phyloP scores from a whole-genome alignment of 1,140 invertebrate species.

The Sitophilus oryzae region DNA sequence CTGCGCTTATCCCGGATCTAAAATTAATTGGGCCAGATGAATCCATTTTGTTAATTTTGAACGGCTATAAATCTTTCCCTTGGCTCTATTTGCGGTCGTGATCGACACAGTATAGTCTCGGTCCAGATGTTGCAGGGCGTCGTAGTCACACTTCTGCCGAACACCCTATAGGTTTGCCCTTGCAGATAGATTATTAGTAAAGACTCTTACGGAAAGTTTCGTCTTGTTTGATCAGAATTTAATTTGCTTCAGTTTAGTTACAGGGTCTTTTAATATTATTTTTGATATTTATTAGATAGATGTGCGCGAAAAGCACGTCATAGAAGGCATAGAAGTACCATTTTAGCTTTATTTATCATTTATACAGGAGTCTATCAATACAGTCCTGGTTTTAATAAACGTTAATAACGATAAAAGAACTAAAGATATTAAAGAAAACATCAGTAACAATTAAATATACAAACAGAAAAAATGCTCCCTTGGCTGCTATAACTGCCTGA shows the following conservation, averaged over 20 bases:
- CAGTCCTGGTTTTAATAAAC: too few relatives aligned
- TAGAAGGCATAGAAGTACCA: too few relatives aligned
- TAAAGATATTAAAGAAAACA: too few relatives aligned
- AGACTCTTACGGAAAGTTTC: not conserved
- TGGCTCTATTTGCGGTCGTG: constrained; percentile 25
- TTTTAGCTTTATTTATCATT: too few relatives aligned
- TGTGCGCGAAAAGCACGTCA: too few relatives aligned
- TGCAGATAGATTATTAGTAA: not conserved
- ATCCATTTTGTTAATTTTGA: constrained; percentile 34
- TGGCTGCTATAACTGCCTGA: too few relatives aligned
- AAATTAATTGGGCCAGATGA: constrained; percentile 38
- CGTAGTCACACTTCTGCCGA: constrained; percentile 19
- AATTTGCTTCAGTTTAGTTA: not conserved
- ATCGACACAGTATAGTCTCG: constrained; percentile 22
- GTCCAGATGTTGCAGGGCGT: constrained; percentile 25
- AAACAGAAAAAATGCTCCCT: too few relatives aligned
- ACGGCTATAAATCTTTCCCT: constrained; percentile 31
- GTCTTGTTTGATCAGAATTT: not conserved
- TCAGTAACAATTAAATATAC: too few relatives aligned
- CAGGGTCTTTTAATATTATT: not conserved
- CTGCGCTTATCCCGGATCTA: constrained; percentile 27
- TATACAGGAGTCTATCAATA: too few relatives aligned
- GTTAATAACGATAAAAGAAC: too few relatives aligned
- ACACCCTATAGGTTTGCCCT: constrained; percentile 15
- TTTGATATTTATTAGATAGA: too few relatives aligned